A percentile compares a stretch with the other conserved stretches of the same genome.
Evolutionary conservation across 53 echinoderm and acorn worm species (phyloP).

Genomic region (Temnopleurus reevesii): DNA sequence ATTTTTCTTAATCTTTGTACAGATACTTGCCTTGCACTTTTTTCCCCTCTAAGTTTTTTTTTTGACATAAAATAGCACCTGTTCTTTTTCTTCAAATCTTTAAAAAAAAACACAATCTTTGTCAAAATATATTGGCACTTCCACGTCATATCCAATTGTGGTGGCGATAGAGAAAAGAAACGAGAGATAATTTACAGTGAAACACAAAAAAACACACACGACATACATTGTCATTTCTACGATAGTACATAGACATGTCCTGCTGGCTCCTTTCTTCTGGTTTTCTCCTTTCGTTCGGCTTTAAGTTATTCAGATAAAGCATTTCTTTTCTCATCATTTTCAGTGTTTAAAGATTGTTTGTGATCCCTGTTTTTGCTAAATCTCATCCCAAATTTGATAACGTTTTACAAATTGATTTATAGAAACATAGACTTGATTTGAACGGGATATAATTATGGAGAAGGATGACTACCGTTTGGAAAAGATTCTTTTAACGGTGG

Average conservation of each 20-base stretch:
- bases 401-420: too few relatives aligned
- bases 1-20: constrained; percentile 34
- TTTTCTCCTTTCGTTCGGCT: too few relatives aligned
- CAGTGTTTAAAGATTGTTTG: too few relatives aligned
- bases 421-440: too few relatives aligned
- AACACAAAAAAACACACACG: constrained; percentile 21
- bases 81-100: neutral
- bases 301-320: too few relatives aligned
- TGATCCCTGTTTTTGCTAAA: too few relatives aligned
- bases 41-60: constrained; percentile 26
- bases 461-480: too few relatives aligned
- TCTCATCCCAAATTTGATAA: too few relatives aligned
- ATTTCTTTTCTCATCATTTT: too few relatives aligned
- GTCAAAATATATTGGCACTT: constrained; percentile 60
- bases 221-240: neutral
- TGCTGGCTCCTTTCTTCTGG: neutral
- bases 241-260: neutral
- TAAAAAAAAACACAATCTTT: constrained; percentile 8
- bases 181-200: neutral
- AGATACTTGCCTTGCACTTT: constrained; percentile 49
- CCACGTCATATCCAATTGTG: constrained; percentile 39
- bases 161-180: constrained; percentile 24
- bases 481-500: too few relatives aligned
- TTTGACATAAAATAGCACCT: constrained; percentile 64
- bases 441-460: too few relatives aligned